Evolutionary conservation across 2,797 vertebrate genomes (phyloP).

Genomic region (Myotis planiceps): DNA sequence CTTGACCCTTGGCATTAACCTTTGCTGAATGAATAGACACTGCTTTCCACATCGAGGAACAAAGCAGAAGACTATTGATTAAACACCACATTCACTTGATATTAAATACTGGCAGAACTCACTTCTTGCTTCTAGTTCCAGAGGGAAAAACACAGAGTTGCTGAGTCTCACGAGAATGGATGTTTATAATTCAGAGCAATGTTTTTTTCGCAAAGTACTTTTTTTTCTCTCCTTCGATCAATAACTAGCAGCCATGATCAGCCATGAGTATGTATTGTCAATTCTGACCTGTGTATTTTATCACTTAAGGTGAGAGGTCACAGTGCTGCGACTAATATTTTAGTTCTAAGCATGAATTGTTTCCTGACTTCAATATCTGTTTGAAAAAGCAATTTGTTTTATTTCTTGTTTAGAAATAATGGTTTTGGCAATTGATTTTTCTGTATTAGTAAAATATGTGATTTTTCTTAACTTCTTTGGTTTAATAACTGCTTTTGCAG

Average conservation of each 20-base stretch:
- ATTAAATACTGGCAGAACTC: constrained; percentile 95
- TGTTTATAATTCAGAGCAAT: constrained; percentile 95
- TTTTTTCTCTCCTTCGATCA: constrained; percentile 87
- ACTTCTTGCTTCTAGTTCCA: constrained; percentile 88
- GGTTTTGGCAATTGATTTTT: constrained; percentile 79
- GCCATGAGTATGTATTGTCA: constrained; percentile 91
- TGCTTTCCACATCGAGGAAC: constrained; percentile 94
- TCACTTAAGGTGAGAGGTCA: constrained; percentile 87
- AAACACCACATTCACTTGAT: constrained; percentile 96
- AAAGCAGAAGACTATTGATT: constrained; percentile 98
- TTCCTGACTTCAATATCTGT: constrained; percentile 78
- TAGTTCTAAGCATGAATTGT: constrained; percentile 81
- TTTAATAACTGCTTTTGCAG: constrained; percentile 70
- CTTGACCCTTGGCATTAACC: constrained; percentile 99
- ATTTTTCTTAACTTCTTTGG: constrained; percentile 73
- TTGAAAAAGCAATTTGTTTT: constrained; percentile 60
- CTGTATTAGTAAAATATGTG: constrained; percentile 56
- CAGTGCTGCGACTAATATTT: constrained; percentile 84
- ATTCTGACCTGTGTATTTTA: constrained; percentile 90
- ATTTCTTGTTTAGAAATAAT: constrained; percentile 77
- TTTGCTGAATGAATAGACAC: constrained; percentile 96
- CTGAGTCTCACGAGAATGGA: constrained; percentile 90
- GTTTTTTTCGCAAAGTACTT: constrained; percentile 92
- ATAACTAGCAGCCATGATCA: constrained; percentile 92
- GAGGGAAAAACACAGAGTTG: constrained; percentile 85